Evolutionary conservation across 1,140 invertebrate genomes (phyloP).

Genomic region (Augochlora pura): DNA sequence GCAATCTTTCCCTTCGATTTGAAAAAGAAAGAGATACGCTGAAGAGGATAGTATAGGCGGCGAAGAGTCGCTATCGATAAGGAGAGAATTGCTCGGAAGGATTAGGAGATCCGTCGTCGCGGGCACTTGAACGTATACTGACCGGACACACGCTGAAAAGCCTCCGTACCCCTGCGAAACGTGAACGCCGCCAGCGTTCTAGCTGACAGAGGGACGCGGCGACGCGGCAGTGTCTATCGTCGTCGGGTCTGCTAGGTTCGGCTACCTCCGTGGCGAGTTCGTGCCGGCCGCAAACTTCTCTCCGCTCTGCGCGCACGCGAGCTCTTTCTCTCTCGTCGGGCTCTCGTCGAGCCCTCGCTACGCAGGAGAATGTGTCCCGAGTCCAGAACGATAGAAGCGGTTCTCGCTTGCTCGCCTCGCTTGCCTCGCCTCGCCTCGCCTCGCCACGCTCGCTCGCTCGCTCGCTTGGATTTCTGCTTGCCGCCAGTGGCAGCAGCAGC

Average conservation of each 20-base stretch:
- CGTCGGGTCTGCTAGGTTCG: slow-evolving; percentile 33
- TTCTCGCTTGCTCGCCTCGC: no score
- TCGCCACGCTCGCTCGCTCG: no score
- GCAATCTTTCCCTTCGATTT: no score
- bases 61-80: no score
- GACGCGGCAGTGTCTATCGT: slow-evolving; percentile 41
- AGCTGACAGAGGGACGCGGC: slow-evolving; percentile 44
- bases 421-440: no score
- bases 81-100: no score
- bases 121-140: slow-evolving; percentile 49
- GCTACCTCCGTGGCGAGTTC: slow-evolving; percentile 38
- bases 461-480: slow-evolving; percentile 1
- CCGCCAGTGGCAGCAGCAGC: slow-evolving; percentile 35
- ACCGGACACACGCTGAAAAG: slow-evolving; percentile 18
- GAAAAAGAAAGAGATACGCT: no score
- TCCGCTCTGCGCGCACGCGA: slow-evolving; percentile 32
- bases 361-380: background rate
- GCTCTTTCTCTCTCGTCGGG: slow-evolving; percentile 8
- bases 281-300: slow-evolving; percentile 29
- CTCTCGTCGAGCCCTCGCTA: background rate
- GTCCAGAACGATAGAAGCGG: no score
- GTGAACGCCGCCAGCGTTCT: background rate
- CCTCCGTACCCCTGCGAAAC: background rate
- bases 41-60: no score
- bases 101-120: slow-evolving; percentile 35